phyloP scores from a whole-genome alignment of 2,888 invertebrate genomes.

The Tetragonisca angustula region DNA sequence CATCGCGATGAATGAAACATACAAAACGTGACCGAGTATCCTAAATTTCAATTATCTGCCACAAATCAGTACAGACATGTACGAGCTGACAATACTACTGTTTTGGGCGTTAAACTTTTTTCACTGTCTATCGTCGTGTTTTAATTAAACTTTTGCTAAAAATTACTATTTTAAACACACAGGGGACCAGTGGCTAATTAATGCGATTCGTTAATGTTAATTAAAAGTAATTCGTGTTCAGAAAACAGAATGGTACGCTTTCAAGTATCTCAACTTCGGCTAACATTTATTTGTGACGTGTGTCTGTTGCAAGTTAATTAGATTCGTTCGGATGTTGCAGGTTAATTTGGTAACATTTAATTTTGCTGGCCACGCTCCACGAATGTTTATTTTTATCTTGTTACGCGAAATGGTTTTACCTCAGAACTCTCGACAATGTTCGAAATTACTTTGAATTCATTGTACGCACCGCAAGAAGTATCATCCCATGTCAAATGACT shows the following conservation, averaged over 20 bases:
- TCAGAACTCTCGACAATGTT: background rate
- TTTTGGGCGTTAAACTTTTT: no score
- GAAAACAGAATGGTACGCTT: background rate
- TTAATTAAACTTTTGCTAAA: background rate
- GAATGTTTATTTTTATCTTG: background rate
- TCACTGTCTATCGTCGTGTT: background rate
- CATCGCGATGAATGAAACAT: no score
- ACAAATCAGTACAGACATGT: no score
- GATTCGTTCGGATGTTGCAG: background rate
- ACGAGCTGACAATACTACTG: no score
- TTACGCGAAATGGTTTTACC: background rate
- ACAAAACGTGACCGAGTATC: no score
- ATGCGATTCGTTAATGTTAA: conserved; percentile 9
- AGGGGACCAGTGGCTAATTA: background rate
- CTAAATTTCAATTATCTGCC: no score
- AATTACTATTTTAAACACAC: background rate
- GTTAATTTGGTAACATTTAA: background rate
- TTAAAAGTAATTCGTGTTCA: background rate
- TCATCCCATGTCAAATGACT: background rate
- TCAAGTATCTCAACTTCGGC: background rate
- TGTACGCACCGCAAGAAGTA: background rate
- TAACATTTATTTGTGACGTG: background rate
- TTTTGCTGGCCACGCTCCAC: background rate
- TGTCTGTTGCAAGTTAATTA: conserved; percentile 8
- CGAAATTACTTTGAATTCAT: background rate